phyloP scores from a whole-genome alignment of 2,888 invertebrate genomes.

The Biston stratarius region DNA sequence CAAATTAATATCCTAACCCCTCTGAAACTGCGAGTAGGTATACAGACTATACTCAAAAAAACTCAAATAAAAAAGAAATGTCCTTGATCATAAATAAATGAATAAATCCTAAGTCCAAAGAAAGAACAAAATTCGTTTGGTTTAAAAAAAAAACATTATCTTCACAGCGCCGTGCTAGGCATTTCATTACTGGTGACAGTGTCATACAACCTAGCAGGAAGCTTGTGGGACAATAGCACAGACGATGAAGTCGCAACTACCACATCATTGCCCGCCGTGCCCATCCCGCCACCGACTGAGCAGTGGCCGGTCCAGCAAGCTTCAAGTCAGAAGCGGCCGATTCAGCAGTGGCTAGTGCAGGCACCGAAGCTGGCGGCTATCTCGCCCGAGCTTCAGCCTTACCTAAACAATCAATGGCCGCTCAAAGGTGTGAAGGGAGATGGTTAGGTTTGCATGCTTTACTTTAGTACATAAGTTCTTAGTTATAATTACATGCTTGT shows the following conservation, averaged over 20 bases:
- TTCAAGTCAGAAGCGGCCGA: slow-evolving; percentile 33
- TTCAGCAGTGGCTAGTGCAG: not conserved
- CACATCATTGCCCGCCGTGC: slow-evolving; percentile 33
- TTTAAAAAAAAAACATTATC: not conserved
- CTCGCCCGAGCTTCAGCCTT: slow-evolving; percentile 54
- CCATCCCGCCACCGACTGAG: slow-evolving; percentile 23
- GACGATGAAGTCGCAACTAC: slow-evolving; percentile 44
- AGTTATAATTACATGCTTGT: no score
- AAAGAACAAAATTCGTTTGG: no score
- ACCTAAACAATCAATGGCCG: slow-evolving; percentile 74
- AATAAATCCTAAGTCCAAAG: no score
- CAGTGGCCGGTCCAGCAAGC: slow-evolving; percentile 12
- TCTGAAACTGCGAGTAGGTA: no score
- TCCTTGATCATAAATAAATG: no score
- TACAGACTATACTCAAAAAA: no score
- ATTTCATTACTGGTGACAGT: slow-evolving; percentile 83
- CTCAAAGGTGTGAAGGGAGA: slow-evolving; percentile 63
- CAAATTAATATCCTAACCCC: no score
- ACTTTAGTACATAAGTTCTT: not conserved
- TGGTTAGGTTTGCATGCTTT: slow-evolving; percentile 3
- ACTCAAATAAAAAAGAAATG: no score
- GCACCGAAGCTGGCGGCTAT: slow-evolving; percentile 45
- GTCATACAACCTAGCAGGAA: slow-evolving; percentile 77
- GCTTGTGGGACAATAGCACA: slow-evolving; percentile 46
- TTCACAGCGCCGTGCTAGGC: slow-evolving; percentile 78